Base-by-base conservation (phyloP, 2,888 invertebrate species). In the Oscheius sp. region DNA sequence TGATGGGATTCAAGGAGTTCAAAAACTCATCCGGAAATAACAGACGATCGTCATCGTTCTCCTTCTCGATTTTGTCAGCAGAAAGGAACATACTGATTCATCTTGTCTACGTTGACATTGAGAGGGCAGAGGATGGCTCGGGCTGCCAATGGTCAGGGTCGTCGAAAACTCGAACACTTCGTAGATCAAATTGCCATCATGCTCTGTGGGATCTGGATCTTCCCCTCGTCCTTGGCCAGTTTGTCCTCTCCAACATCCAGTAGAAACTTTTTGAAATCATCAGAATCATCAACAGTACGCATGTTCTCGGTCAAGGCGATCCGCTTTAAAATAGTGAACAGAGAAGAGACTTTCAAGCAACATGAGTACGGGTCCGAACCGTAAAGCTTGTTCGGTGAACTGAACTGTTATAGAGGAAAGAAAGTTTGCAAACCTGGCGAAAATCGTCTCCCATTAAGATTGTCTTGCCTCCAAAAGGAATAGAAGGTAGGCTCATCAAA, bases 1-100 rank as follows among this genome's bases (percentile, higher is more conserved):
- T 11, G 62, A 74, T 55, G 5, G 74, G 74, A 10, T 60, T 74
- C 57, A 74, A 33, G 11, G n/a, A 1, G 50, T 76, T 71, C 11
- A 74, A 59, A 32, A 66, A 74, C 37, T 76, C 74, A 0, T 71
- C 48, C 29, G 42, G 66, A 48, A 66, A 70, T 5, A 1, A 21
- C 11, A 57, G 3, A 32, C 60, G 51, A 33, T 62, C 70, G 7
- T 32, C 2, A 0, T 37, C 53, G 3, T 47, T 57, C 35, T 53
- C 53, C 53, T 53, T 11, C 13, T 33, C 60, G 1, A 50, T 32
- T 10, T 35, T 50, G 13, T 58, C 60, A 3, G 35, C 47, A 29
- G 42, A 37, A 3, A 35, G 21, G 48, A 63, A 63, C 98, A 98
- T 86, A 99, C 7, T 42, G 42, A 7, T 42, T 42, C 42, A 42